Conservation (phyloP, 2,113 vertebrate genomes). For the Corydoras sp. region DNA sequence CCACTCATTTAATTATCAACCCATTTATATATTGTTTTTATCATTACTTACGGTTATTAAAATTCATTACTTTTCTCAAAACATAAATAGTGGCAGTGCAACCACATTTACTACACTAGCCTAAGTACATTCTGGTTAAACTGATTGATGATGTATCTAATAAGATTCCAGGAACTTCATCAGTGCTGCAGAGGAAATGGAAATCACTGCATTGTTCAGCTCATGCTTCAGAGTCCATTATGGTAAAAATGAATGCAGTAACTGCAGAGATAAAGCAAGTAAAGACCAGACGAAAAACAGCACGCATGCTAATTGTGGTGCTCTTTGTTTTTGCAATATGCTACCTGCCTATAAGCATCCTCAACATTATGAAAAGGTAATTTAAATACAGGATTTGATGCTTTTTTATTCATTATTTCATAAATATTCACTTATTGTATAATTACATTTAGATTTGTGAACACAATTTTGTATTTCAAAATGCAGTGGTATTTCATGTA, state of each 20-base stretch:
- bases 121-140: background rate
- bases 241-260: constrained; percentile 73
- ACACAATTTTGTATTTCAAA: background rate
- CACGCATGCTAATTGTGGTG: constrained; percentile 93
- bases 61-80: too few species aligned
- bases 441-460: too few species aligned
- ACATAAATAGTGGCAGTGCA: too few species aligned
- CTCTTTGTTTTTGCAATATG: constrained; percentile 91
- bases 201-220: constrained; percentile 71
- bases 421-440: too few species aligned
- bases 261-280: constrained; percentile 95
- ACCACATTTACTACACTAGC: background rate
- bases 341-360: constrained; percentile 93
- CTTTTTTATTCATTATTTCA: too few species aligned
- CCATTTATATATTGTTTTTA: too few species aligned
- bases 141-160: constrained; percentile 14
- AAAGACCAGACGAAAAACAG: constrained; percentile 84
- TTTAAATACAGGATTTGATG: too few species aligned
- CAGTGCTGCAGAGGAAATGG: constrained; percentile 87
- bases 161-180: constrained; percentile 90
- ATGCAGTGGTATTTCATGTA: too few species aligned
- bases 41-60: too few species aligned
- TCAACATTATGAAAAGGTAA: constrained; percentile 95
- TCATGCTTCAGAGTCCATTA: constrained; percentile 64
- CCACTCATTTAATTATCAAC: too few species aligned